Conservation (phyloP, 2,797 vertebrate genomes). For the Sebastes kiyomatsui region DNA sequence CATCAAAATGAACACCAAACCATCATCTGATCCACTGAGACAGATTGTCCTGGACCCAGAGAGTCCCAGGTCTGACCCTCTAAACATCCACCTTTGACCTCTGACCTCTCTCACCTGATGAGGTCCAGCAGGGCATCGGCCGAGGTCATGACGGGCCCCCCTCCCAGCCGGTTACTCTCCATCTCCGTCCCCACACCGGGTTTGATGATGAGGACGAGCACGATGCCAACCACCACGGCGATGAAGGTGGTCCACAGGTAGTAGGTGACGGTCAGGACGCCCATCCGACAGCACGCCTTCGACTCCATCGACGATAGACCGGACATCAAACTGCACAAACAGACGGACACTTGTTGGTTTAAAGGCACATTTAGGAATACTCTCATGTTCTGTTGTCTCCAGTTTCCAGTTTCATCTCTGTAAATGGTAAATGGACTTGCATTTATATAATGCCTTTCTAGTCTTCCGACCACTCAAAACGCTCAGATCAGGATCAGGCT, state of each 20-base stretch:
- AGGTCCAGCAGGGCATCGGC: slow-evolving; percentile 90
- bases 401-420: background rate
- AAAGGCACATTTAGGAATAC: background rate
- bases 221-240: slow-evolving; percentile 88
- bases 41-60: background rate
- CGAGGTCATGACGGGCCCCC: slow-evolving; percentile 87
- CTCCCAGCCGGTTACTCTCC: slow-evolving; percentile 78
- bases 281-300: slow-evolving; percentile 88
- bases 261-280: slow-evolving; percentile 90
- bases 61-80: background rate
- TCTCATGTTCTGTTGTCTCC: background rate
- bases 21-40: background rate
- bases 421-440: too few species aligned
- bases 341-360: background rate
- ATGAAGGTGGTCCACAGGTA: slow-evolving; percentile 94
- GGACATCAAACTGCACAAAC: slow-evolving; percentile 86
- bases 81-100: background rate
- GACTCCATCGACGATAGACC: slow-evolving; percentile 92
- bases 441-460: too few species aligned
- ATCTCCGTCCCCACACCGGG: slow-evolving; percentile 87
- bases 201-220: slow-evolving; percentile 87
- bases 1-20: background rate
- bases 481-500: too few species aligned
- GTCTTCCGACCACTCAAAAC: too few species aligned
- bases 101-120: slow-evolving; percentile 81